Evolutionary conservation across 2,113 vertebrate species (phyloP).

Genomic region (Ciconia boyciana): DNA sequence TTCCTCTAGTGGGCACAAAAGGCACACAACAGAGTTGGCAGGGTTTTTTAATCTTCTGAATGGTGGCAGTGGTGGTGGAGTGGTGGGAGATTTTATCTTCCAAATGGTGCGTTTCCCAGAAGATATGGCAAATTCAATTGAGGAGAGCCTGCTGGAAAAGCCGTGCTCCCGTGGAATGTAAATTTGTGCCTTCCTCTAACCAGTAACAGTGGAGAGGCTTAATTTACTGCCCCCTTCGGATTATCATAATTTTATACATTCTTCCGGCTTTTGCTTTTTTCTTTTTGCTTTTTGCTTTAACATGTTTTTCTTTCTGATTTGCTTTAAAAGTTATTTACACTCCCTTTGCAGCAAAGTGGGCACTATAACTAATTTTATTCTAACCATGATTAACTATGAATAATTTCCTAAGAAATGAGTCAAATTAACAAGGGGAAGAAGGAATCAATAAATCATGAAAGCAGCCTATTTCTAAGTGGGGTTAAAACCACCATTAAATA

Average conservation of each 20-base stretch:
- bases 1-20: constrained; percentile 77
- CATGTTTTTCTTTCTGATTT: constrained; percentile 51
- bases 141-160: constrained; percentile 65
- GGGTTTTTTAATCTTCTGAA: constrained; percentile 68
- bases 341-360: constrained; percentile 73
- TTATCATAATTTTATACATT: constrained; percentile 55
- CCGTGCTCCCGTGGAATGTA: constrained; percentile 15
- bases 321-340: constrained; percentile 76
- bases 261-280: constrained; percentile 16
- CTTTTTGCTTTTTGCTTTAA: neutral
- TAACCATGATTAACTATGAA: constrained; percentile 76
- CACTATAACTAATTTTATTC: constrained; percentile 77
- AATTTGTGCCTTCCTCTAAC: constrained; percentile 59
- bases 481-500: constrained; percentile 76
- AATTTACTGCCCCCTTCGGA: constrained; percentile 60
- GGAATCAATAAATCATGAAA: constrained; percentile 78
- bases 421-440: constrained; percentile 78
- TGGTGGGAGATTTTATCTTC: constrained; percentile 70
- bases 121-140: constrained; percentile 59
- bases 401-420: constrained; percentile 80
- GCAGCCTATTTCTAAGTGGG: constrained; percentile 75
- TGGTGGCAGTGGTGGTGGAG: constrained; percentile 49
- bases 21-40: constrained; percentile 66
- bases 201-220: constrained; percentile 50
- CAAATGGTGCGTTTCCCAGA: constrained; percentile 67